phyloP scores from a whole-genome alignment of 1,140 invertebrate species.

The Atta texana region DNA sequence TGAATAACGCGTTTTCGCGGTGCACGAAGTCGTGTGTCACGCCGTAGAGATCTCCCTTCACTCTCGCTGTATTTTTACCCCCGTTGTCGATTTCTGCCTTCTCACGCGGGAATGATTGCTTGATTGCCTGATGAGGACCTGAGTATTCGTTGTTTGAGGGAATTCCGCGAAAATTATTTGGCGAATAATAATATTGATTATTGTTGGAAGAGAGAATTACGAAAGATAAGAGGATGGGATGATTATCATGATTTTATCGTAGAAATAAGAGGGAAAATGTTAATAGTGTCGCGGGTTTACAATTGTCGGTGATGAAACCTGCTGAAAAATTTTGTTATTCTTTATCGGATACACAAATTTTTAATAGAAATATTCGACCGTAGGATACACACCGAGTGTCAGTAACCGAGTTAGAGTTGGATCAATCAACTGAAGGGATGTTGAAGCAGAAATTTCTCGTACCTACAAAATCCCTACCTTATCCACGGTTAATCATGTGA shows the following conservation, averaged over 20 bases:
- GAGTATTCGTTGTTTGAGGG: constrained; percentile 41
- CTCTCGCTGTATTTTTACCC: constrained; percentile 22
- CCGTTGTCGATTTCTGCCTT: neutral
- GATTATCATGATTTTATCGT: constrained; percentile 22
- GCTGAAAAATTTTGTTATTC: neutral
- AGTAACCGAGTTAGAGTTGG: constrained; percentile 13
- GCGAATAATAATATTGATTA: constrained; percentile 48
- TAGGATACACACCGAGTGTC: constrained; percentile 26
- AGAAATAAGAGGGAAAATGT: neutral
- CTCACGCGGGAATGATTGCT: constrained; percentile 1
- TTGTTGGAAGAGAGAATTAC: neutral
- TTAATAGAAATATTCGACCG: neutral
- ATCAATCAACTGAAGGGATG: neutral
- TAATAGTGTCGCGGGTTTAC: neutral
- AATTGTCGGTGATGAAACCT: neutral
- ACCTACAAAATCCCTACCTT: constrained; percentile 16
- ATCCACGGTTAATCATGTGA: constrained; percentile 7
- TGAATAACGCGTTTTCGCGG: constrained; percentile 81
- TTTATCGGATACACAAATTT: constrained; percentile 2
- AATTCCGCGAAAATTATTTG: constrained; percentile 21
- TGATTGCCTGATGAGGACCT: constrained; percentile 64
- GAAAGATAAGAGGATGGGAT: neutral
- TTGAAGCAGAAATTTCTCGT: neutral
- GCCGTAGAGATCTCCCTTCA: constrained; percentile 24
- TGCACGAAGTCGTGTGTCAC: constrained; percentile 78